Evolutionary conservation across 2,888 invertebrate species (phyloP).

Genomic region (Isoperla grammatica): DNA sequence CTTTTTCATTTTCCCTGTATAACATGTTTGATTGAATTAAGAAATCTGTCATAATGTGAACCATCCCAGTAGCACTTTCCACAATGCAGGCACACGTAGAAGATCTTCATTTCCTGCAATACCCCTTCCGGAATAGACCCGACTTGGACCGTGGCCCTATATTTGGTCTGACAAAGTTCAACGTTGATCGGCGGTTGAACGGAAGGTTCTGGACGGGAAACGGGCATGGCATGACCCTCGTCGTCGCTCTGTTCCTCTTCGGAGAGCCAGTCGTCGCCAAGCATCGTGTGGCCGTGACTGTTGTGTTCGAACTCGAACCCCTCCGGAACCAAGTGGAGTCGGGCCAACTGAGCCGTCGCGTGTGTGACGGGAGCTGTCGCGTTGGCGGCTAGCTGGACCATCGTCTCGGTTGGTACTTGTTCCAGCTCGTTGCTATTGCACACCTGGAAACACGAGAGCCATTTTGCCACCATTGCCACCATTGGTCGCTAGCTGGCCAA

Average conservation of each 20-base stretch:
- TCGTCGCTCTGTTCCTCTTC: background rate
- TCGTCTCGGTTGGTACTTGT: constrained; percentile 43
- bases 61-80: background rate
- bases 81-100: constrained; percentile 1
- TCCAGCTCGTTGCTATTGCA: constrained; percentile 49
- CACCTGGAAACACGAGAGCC: constrained; percentile 36
- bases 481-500: too few species aligned
- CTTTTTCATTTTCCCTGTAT: too few species aligned
- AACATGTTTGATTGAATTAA: too few species aligned
- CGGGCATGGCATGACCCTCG: constrained; percentile 4
- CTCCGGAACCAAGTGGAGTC: too few species aligned
- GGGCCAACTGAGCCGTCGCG: background rate
- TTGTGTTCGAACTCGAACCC: too few species aligned
- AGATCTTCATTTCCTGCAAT: background rate
- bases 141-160: background rate
- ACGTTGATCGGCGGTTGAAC: background rate
- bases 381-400: constrained; percentile 39
- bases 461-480: too few species aligned
- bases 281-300: too few species aligned
- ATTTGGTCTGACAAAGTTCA: background rate
- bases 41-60: too few species aligned
- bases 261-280: too few species aligned
- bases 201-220: background rate
- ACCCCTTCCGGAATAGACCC: background rate
- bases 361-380: background rate